These are phyloP conservation scores for Smutsia gigantea DNA, from an alignment of 2,797 vertebrate species.

Conservation along the genomic window DNA sequence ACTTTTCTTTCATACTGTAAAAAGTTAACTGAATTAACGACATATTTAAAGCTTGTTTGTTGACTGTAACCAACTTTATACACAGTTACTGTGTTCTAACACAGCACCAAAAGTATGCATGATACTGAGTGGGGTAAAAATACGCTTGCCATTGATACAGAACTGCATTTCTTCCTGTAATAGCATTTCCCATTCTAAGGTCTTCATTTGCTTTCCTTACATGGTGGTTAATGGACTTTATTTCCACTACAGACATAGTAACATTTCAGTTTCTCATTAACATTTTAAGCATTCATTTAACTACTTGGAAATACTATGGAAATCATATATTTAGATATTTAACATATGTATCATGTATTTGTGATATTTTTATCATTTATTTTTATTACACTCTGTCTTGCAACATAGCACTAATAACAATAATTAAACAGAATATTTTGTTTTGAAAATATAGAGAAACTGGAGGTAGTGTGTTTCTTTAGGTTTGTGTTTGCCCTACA, in stretches of 20 bases:
- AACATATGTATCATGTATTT: conserved; percentile 42
- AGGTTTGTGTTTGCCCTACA: conserved; percentile 61
- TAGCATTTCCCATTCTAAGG: conserved; percentile 67
- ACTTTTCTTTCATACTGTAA: conserved; percentile 75
- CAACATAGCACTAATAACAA: conserved; percentile 35
- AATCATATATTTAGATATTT: conserved; percentile 32
- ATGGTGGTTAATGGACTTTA: conserved; percentile 69
- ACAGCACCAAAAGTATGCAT: conserved; percentile 88
- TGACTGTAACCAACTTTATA: conserved; percentile 76
- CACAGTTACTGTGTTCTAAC: conserved; percentile 83
- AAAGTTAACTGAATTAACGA: conserved; percentile 81
- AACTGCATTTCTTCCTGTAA: conserved; percentile 87
- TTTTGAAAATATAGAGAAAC: conserved; percentile 71
- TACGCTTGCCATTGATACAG: conserved; percentile 96
- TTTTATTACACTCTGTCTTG: conserved; percentile 38
- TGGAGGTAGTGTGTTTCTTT: conserved; percentile 65
- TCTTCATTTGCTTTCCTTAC: conserved; percentile 57
- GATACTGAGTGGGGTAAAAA: conserved; percentile 86
- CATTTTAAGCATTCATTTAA: conserved; percentile 59
- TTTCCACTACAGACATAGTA: conserved; percentile 75
- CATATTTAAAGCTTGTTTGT: conserved; percentile 76
- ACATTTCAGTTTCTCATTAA: conserved; percentile 70
- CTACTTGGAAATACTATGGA: conserved; percentile 52
- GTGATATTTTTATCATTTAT: conserved; percentile 40
- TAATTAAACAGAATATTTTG: conserved; percentile 49